Conservation (phyloP, 2,888 invertebrate genomes). For the Calliopum simillimum region DNA sequence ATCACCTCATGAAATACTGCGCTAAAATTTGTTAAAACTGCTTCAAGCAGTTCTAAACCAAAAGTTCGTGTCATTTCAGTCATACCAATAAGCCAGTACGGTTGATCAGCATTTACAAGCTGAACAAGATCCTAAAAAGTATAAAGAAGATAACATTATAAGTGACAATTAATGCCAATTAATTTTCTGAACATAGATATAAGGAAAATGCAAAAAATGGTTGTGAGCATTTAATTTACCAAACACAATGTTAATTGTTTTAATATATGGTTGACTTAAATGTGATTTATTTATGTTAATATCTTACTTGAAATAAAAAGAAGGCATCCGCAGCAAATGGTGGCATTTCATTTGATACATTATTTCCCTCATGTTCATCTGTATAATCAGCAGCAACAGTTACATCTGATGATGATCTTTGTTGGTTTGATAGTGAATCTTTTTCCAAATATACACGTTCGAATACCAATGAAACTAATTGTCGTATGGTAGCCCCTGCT, state of each 20-base stretch:
- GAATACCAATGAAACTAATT: slow-evolving; percentile 92
- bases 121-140: slow-evolving; percentile 90
- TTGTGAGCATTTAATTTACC: neutral
- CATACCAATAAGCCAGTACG: slow-evolving; percentile 94
- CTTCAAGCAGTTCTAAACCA: slow-evolving; percentile 94
- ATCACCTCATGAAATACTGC: slow-evolving; percentile 85
- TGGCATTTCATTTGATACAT: slow-evolving; percentile 72
- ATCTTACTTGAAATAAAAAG: slow-evolving; percentile 85
- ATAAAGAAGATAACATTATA: slow-evolving; percentile 10
- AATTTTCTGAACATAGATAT: slow-evolving; percentile 1
- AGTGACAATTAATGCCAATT: neutral
- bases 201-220: neutral
- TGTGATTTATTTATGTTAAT: neutral
- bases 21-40: slow-evolving; percentile 88
- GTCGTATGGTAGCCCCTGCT: slow-evolving; percentile 96
- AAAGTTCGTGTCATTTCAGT: slow-evolving; percentile 98
- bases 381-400: slow-evolving; percentile 43
- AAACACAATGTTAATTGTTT: neutral
- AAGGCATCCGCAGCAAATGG: slow-evolving; percentile 95
- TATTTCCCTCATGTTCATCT: slow-evolving; percentile 41
- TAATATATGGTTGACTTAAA: too few species aligned
- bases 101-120: slow-evolving; percentile 95
- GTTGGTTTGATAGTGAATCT: slow-evolving; percentile 50
- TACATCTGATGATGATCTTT: slow-evolving; percentile 45
- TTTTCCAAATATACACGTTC: slow-evolving; percentile 76